Evolutionary conservation across 2,113 vertebrate genomes (phyloP), one percentile per base, ranked within the genome.

Genomic region (Heterochromis multidens): DNA sequence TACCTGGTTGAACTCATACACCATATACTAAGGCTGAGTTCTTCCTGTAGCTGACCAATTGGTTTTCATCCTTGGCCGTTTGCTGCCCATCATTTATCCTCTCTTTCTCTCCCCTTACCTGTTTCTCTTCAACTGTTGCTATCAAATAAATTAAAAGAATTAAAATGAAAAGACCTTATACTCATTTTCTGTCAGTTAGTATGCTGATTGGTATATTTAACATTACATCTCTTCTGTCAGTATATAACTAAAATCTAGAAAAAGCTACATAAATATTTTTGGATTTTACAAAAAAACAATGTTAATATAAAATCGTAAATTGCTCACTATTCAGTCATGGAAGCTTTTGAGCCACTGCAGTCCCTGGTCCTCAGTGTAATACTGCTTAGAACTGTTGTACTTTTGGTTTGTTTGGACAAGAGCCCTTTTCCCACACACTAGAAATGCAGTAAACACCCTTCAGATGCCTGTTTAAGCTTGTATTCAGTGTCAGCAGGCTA

Each of bases 381-480:
- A n/a, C 61, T n/a, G 6, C 31, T 63, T 7, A 1, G 61, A 25
- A 40, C n/a, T 25, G 63, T 16, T 3, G 0, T n/a, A 25, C n/a
- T 25, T 43, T 16, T 40, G 35, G 35, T 67, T 1, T 3, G 23
- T 40, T 25, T 23, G 63, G n/a, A 40, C 62, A 23, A 16, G 33
- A 76, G 23, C 12, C 5, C 8, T 76, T 12, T 56, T 46, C 2
- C 7, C 21, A 11, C 52, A 72, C 25, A 12, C 27, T 7, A 49
- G 7, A 67, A 46, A 46, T 67, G 21, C 23, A 67, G n/a, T 27
- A 33, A 80, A 79, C 13, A 23, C 21, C 17, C 19, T 40, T 37
- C 6, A 74, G 7, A 54, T 60, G 19, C 10, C 12, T 46, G 13
- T 74, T 43, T 60, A 33, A 79, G 25, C 7, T 33, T 35, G 35